A percentile compares a stretch with the other conserved stretches of the same genome.
Evolutionary conservation across 2,888 invertebrate genomes (phyloP).

Genomic region (Oeneis ivallda): DNA sequence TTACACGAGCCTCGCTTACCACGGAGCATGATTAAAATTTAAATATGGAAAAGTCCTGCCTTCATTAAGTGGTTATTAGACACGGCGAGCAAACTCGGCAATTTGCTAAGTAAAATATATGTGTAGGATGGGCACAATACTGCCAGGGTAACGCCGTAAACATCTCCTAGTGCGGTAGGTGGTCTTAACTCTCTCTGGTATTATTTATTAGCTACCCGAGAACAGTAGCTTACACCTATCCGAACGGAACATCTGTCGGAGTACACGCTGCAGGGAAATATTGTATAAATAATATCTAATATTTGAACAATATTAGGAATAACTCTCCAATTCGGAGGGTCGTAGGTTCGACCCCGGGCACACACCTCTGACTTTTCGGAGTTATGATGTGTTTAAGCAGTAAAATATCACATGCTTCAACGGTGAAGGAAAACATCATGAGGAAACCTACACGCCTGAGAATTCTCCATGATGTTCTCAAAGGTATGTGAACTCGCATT

Average conservation of each 20-base stretch:
- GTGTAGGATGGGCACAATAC: constrained; percentile 76
- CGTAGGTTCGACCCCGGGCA: no score
- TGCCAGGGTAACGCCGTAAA: constrained; percentile 70
- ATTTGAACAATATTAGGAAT: constrained; percentile 8
- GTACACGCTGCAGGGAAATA: constrained; percentile 29
- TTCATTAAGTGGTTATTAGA: constrained; percentile 80
- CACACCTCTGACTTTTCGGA: no score
- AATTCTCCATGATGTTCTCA: no score
- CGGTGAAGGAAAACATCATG: no score
- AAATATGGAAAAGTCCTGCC: constrained; percentile 49
- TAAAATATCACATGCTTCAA: no score
- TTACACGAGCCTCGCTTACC: constrained; percentile 29
- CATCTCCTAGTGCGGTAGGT: constrained; percentile 74
- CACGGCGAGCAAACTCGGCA: constrained; percentile 71
- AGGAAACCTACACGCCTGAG: no score
- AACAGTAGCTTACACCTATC: constrained; percentile 41
- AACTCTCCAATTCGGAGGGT: no score
- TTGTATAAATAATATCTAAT: constrained; percentile 11
- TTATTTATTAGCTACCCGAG: constrained; percentile 72
- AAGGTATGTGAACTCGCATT: no score
- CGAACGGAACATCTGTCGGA: constrained; percentile 44
- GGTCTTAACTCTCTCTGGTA: constrained; percentile 77
- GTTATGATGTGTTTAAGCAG: no score
- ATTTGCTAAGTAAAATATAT: constrained; percentile 80
- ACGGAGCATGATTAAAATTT: constrained; percentile 40